These are phyloP conservation scores for Timandra comae DNA, from an alignment of 2,888 invertebrate genomes.

Conservation along the genomic window DNA sequence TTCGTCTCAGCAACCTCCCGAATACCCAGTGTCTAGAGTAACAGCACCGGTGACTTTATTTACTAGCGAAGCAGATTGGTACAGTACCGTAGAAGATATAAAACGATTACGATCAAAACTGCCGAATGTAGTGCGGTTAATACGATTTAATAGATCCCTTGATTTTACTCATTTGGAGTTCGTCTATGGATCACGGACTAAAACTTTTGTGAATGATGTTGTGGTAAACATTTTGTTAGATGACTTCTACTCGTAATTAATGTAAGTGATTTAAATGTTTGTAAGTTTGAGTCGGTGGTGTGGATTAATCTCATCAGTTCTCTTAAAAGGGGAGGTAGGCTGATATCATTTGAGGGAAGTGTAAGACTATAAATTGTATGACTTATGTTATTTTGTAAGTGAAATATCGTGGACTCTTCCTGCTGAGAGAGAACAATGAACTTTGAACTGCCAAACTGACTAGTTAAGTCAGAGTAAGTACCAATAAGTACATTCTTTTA, in stretches of 20 bases:
- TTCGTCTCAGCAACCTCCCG: constrained; percentile 38
- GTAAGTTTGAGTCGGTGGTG: too few relatives aligned
- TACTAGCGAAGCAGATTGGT: constrained; percentile 55
- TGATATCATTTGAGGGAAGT: too few relatives aligned
- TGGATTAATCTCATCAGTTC: too few relatives aligned
- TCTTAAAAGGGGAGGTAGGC: too few relatives aligned
- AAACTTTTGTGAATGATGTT: constrained; percentile 44
- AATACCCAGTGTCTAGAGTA: constrained; percentile 43
- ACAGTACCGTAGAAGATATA: constrained; percentile 44
- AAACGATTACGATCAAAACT: constrained; percentile 33
- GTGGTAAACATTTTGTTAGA: constrained; percentile 33
- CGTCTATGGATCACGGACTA: constrained; percentile 49
- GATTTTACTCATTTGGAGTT: constrained; percentile 63
- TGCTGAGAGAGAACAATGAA: too few relatives aligned
- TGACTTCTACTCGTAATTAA: constrained; percentile 10
- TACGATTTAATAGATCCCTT: constrained; percentile 40
- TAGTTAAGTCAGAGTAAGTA: too few relatives aligned
- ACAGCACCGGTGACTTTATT: constrained; percentile 46
- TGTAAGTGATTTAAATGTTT: too few relatives aligned
- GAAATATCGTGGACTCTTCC: too few relatives aligned
- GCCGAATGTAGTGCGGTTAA: constrained; percentile 36
- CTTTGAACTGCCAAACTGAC: too few relatives aligned
- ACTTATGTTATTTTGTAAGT: too few relatives aligned
- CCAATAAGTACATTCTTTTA: too few relatives aligned
- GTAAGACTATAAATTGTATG: too few relatives aligned